phyloP scores from a whole-genome alignment of 2,888 invertebrate species.

The Dendrolimus pini region DNA sequence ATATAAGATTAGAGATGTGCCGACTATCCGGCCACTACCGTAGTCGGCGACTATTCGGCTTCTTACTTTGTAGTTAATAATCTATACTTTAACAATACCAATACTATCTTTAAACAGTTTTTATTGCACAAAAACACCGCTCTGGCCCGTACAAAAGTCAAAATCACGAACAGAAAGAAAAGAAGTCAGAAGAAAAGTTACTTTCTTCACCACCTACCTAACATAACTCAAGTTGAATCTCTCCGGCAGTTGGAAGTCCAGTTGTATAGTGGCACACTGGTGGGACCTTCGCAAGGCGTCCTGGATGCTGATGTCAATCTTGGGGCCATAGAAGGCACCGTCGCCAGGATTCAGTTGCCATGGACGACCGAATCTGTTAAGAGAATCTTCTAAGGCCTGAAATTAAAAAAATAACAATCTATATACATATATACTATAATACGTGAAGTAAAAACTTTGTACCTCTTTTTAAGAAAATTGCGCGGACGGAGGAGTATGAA shows the following conservation, averaged over 20 bases:
- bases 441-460: not conserved
- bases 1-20: too few species aligned
- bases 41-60: too few species aligned
- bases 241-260: constrained; percentile 98
- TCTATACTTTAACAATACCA: too few species aligned
- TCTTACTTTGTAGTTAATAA: too few species aligned
- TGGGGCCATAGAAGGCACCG: constrained; percentile 99
- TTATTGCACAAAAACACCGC: too few species aligned
- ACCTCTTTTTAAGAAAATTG: too few species aligned
- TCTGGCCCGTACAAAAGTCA: too few species aligned
- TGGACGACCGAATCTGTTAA: constrained; percentile 89
- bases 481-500: too few species aligned
- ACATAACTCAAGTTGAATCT: constrained; percentile 89
- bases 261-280: constrained; percentile 98
- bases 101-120: too few species aligned
- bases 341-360: constrained; percentile 97
- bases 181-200: too few species aligned
- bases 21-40: too few species aligned
- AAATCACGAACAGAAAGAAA: too few species aligned
- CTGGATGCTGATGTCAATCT: constrained; percentile 97
- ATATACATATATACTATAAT: not conserved
- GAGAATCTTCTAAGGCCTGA: constrained; percentile 87
- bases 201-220: constrained; percentile 54
- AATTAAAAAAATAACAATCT: not conserved
- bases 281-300: constrained; percentile 93